Base-by-base conservation (phyloP, 2,797 vertebrate species). In the Phataginus tricuspis region DNA sequence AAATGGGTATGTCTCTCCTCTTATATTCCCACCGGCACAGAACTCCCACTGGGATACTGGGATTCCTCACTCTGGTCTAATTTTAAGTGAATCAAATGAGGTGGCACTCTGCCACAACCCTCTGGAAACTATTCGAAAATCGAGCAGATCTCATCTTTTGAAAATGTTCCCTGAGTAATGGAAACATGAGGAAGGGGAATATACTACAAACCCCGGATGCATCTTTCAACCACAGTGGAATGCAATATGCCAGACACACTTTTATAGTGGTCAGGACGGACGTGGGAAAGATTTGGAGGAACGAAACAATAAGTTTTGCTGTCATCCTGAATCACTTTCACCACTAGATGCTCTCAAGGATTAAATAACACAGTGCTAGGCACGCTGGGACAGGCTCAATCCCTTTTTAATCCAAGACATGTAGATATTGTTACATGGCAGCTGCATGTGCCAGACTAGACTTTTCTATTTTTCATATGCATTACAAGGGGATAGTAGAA, bases 141-240 rank as follows among this genome's bases (percentile, higher is more conserved):
- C 1, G 90, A 97, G 94, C 84, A 87, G 93, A 98, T 96, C 96
- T 98, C 97, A 97, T 97, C 79, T 88, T 97, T 94, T 91, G 97
- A 97, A 98, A 97, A 97, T 97, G 97, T 96, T 97, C 96, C 93
- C 78, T 97, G 93, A 97, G 97, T 97, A 97, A 97, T 97, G 96
- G 96, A 96, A 97, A 97, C 96, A 96, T 82, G 96, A 97, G 95
- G 96, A 97, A 96, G 96, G 97, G 95, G 96, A 92, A 97, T 93
- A 95, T 94, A 80, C 92, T 97, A 66, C 86, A 95, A 97, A 97
- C 96, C 96, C 97, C 68, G 92, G 96, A 96, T 89, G 87, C 39
- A 95, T 97, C 96, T 90, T 96, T 90, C 95, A 97, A 98, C 97
- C 97, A 96, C 97, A 97, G 86, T 96, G 97, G 97, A 98, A 98